A percentile compares a stretch with the other conserved stretches of the same genome.
Conservation (phyloP, 35 echinoderm and acorn worm species). For the Ophioderma brevispina region DNA sequence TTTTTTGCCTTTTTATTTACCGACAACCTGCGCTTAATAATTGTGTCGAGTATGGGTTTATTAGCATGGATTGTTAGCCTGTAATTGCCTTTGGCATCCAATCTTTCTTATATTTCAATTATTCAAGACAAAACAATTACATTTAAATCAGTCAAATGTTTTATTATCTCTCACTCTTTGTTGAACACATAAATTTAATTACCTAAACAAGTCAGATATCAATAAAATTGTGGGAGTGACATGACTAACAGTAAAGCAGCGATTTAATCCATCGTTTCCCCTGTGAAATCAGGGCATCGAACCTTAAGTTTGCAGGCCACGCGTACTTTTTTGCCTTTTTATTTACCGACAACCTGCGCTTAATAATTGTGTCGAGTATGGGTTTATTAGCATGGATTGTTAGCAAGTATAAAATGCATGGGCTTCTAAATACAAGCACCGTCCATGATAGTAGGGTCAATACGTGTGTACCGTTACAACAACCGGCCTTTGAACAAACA, state of each 20-base stretch:
- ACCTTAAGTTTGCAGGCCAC: not conserved
- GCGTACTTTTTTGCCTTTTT: not conserved
- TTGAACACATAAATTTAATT: not conserved
- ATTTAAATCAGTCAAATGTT: not conserved
- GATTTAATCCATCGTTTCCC: not conserved
- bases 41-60: conserved; percentile 8
- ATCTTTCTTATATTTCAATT: not conserved
- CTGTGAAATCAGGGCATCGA: not conserved
- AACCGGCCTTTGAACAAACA: not conserved
- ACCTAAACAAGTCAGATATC: no score
- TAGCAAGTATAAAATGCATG: not conserved
- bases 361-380: conserved; percentile 9
- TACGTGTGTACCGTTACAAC: not conserved
- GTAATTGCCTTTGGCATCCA: no score
- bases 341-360: not conserved
- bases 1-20: not conserved
- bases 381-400: conserved; percentile 5
- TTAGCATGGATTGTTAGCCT: not conserved
- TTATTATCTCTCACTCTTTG: not conserved
- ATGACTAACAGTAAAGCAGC: not conserved
- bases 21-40: not conserved
- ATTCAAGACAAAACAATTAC: not conserved
- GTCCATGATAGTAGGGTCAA: conserved; percentile 5
- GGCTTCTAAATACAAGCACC: not conserved
- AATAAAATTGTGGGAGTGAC: no score